phyloP scores from a whole-genome alignment of 2,888 invertebrate genomes.

The Tipula lateralis region DNA sequence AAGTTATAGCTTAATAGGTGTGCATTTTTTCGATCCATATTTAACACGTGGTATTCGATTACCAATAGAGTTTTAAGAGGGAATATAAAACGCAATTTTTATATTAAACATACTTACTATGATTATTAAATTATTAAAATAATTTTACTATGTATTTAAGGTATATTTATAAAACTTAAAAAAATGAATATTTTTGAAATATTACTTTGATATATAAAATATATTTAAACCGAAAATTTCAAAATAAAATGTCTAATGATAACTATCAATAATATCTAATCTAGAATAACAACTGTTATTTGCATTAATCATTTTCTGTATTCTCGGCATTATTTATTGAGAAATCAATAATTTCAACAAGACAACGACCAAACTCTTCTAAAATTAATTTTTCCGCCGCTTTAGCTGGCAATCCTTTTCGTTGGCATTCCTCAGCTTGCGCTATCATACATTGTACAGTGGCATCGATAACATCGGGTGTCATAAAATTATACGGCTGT shows the following conservation, averaged over 20 bases:
- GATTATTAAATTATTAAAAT: background rate
- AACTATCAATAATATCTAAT: background rate
- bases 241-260: background rate
- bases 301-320: conserved; percentile 13
- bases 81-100: no score
- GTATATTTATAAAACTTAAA: background rate
- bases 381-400: conserved; percentile 65
- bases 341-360: conserved; percentile 85
- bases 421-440: conserved; percentile 79
- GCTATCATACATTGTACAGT: conserved; percentile 93
- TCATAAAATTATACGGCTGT: conserved; percentile 82
- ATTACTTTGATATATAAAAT: background rate
- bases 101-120: background rate
- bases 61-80: no score
- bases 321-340: conserved; percentile 48
- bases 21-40: no score
- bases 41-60: no score
- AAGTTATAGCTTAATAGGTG: no score
- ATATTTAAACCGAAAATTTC: background rate
- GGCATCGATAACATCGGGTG: conserved; percentile 91
- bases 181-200: background rate
- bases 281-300: background rate
- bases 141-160: background rate
- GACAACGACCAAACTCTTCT: conserved; percentile 91
- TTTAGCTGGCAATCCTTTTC: conserved; percentile 64